Evolutionary conservation across 1,140 invertebrate species (phyloP).

Genomic region (Macrostomum lignano): DNA sequence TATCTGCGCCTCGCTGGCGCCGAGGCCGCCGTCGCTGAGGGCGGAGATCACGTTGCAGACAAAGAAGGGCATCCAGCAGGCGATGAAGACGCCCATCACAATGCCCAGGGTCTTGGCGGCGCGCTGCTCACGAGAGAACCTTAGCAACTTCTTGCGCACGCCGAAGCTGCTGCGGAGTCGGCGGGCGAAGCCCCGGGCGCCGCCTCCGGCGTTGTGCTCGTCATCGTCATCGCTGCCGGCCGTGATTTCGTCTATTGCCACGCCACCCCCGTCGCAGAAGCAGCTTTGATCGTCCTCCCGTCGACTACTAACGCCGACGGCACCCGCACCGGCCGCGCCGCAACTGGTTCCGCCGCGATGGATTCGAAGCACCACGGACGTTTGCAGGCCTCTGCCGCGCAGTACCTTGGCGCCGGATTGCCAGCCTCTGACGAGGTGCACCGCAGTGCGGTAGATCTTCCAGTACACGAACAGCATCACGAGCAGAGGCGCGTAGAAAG

Average conservation of each 20-base stretch:
- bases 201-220: conserved; percentile 9
- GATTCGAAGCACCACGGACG: no score
- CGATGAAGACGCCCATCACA: conserved; percentile 11
- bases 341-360: no score
- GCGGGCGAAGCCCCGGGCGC: conserved; percentile 9
- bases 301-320: no score
- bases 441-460: conserved; percentile 6
- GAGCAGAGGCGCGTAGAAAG: conserved; percentile 8
- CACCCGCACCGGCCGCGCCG: no score
- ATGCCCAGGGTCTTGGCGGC: conserved; percentile 26
- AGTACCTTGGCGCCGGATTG: conserved; percentile 5
- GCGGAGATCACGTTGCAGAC: conserved; percentile 9
- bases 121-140: conserved; percentile 33
- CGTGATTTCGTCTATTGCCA: no score
- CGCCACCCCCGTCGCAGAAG: no score
- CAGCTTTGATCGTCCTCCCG: no score
- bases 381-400: no score
- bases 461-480: conserved; percentile 9
- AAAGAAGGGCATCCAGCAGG: conserved; percentile 12
- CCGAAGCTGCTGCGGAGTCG: conserved; percentile 21
- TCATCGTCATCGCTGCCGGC: no score
- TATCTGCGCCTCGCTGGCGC: conserved; percentile 15
- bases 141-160: conserved; percentile 54
- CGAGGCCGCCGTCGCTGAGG: conserved; percentile 11
- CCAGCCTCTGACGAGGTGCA: conserved; percentile 2